Evolutionary conservation across 1,140 invertebrate genomes (phyloP), one percentile per base, ranked within the genome.

Genomic region (Lutraria rhynchaena): DNA sequence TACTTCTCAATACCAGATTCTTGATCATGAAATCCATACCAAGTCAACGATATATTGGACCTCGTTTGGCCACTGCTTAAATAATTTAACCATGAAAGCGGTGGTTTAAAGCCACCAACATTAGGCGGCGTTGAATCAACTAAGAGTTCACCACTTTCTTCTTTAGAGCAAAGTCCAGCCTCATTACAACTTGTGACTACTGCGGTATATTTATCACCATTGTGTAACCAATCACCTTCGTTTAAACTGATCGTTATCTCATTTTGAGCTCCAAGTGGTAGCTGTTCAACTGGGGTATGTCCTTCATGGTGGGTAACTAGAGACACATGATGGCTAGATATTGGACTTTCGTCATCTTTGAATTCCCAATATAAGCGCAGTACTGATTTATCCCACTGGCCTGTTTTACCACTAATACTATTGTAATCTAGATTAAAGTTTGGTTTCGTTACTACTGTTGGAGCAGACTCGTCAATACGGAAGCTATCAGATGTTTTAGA

Each of bases 41-140:
- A 77, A 29, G 58, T 65, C n/a, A 77, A 51, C 9, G 57, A 44
- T 33, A 73, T 11, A 13, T 65, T 37, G 27, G 74, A 0, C 19
- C 19, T 0, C 0, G 19, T 9, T 19, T 9, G 19, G 31, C 60
- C 60, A 63, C 3, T 29, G 33, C n/a, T 7, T 5, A 22, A 11
- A 19, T 27, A 5, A 33, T 69, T 35, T 24, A 53, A 7, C 74
- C 74, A 77, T 0, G 41, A 17, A 11, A 77, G 0, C 4, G 57
- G 74, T 44, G 15, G 37, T 29, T 61, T 81, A 44, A 81, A 65
- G 13, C 70, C 70, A 13, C 70, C 78, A 31, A 51, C 3, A 15
- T 74, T 35, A 19, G 71, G 81, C 9, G 81, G 71, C 0, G 71
- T 77, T 31, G 81, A 83, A 53, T 83, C 81, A 24, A 83, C 33